Percentiles rank a stretch among this genome's conserved stretches.
Conservation (phyloP, 2,888 invertebrate species). For the Syritta pipiens region DNA sequence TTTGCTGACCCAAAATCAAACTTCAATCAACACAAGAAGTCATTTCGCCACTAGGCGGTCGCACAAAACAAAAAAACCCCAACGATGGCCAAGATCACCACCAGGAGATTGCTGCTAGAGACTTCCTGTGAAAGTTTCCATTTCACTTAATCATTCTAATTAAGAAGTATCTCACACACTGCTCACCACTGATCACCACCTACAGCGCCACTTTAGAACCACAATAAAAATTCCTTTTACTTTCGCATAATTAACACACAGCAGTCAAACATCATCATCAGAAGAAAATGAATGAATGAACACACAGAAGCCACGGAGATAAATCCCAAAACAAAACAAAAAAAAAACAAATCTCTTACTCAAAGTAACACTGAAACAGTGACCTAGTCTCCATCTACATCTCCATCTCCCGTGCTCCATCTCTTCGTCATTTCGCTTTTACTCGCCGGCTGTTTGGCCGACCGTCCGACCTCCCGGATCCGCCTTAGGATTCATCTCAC, state of each 20-base stretch:
- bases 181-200: conserved; percentile 13
- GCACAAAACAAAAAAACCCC: background rate
- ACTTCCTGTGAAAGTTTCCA: conserved; percentile 55
- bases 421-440: conserved; percentile 48
- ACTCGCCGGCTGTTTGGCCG: background rate
- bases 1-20: conserved; percentile 34
- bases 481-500: conserved; percentile 2
- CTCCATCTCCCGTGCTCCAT: too few relatives aligned
- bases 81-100: background rate
- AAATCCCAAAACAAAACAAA: background rate
- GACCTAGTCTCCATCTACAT: conserved; percentile 65
- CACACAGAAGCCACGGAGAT: background rate
- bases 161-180: conserved; percentile 11
- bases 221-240: conserved; percentile 49
- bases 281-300: conserved; percentile 51
- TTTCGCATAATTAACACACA: conserved; percentile 25
- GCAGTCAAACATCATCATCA: conserved; percentile 23
- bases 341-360: background rate
- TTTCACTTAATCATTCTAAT: conserved; percentile 36
- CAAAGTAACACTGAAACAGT: conserved; percentile 48
- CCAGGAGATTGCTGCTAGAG: too few relatives aligned
- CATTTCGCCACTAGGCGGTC: background rate
- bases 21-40: too few relatives aligned
- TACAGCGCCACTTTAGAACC: background rate
- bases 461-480: background rate